phyloP scores from a whole-genome alignment of 1,140 invertebrate species.

The Dolichoris vasculosae region DNA sequence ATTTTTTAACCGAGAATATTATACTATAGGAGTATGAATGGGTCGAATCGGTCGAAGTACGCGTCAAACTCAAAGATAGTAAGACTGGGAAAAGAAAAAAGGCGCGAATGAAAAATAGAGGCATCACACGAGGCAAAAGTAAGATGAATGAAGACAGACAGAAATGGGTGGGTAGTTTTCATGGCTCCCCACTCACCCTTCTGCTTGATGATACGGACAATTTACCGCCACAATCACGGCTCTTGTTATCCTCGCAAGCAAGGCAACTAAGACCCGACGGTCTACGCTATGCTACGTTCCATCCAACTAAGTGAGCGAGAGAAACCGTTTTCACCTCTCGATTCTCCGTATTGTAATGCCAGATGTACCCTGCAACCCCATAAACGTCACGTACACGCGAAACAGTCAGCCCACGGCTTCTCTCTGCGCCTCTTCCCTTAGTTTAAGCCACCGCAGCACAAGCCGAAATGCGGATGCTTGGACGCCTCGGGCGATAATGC shows the following conservation, averaged over 20 bases:
- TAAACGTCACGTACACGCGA: constrained; percentile 58
- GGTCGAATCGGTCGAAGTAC: not conserved
- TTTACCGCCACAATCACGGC: constrained; percentile 57
- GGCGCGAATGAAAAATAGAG: not conserved
- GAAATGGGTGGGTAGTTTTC: no score
- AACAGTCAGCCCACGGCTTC: not conserved
- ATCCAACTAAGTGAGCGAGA: not conserved
- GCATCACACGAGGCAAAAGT: not conserved
- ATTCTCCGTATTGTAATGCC: constrained; percentile 48
- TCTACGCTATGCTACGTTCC: not conserved
- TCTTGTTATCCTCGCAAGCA: constrained; percentile 53
- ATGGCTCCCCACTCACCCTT: not conserved
- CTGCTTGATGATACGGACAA: not conserved
- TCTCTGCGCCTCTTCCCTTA: not conserved
- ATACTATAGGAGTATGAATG: not conserved
- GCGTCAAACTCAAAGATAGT: not conserved
- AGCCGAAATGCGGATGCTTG: constrained; percentile 8
- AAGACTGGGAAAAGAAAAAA: not conserved
- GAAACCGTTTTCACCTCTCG: not conserved
- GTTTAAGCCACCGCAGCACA: not conserved
- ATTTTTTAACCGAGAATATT: constrained; percentile 23
- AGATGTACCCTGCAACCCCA: constrained; percentile 50
- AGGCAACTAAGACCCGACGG: no score
- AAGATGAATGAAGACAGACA: constrained; percentile 4
- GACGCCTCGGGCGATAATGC: constrained; percentile 20